These are phyloP conservation scores for Adelges cooleyi DNA, from an alignment of 1,140 invertebrate genomes.

Conservation along the genomic window DNA sequence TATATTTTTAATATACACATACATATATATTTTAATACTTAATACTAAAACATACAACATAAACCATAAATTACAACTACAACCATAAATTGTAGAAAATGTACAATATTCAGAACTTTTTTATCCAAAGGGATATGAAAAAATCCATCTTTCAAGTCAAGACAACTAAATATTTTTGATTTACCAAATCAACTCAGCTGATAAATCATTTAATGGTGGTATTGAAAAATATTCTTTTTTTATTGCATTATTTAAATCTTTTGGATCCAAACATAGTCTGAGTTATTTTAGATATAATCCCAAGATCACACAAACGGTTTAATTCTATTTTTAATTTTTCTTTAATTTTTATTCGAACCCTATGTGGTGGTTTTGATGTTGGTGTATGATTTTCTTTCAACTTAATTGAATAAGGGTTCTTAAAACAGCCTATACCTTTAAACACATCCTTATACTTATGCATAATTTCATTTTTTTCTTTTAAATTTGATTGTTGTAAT, in stretches of 20 bases:
- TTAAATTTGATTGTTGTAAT: not conserved
- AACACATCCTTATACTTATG: not conserved
- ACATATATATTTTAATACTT: no score
- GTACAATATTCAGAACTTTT: no score
- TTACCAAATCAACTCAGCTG: no score
- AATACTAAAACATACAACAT: no score
- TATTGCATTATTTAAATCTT: conserved; percentile 7
- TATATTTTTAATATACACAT: no score
- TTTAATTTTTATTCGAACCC: not conserved
- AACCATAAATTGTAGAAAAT: no score
- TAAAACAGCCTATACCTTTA: not conserved
- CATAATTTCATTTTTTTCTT: not conserved
- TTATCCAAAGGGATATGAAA: no score
- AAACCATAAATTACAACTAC: no score
- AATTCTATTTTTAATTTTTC: not conserved
- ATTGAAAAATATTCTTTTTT: not conserved
- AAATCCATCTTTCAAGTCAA: no score
- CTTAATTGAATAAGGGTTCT: not conserved
- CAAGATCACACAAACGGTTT: not conserved
- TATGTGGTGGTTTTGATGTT: not conserved
- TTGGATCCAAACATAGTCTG: not conserved
- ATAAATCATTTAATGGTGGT: not conserved
- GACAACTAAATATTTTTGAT: no score
- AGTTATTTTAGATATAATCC: not conserved
- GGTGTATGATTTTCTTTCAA: not conserved